Evolutionary conservation across 2,888 invertebrate genomes (phyloP), one percentile per base, ranked within the genome.

Genomic region (Blastobasis lacticolella): DNA sequence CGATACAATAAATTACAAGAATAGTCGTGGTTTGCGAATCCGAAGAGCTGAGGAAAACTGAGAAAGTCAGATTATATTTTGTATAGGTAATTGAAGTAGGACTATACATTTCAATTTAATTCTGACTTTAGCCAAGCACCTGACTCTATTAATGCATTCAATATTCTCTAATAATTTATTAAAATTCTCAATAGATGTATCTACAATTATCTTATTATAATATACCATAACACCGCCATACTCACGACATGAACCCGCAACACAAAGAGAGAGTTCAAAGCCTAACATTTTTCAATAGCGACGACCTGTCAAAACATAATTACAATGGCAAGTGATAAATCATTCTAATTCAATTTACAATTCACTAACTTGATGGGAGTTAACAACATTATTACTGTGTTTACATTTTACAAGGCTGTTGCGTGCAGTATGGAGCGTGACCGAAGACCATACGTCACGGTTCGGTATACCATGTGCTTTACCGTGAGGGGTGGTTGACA

Each of bases 381-480:
- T 46, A 37, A 49, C 49, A 46, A 49, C 45, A 6, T 48, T 48
- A 48, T 44, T 49, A 49, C 46, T 9, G 41, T 48, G 45, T 42
- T 36, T 23, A 48, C 7, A 8, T 9, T 70, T 79, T 75, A 75
- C 71, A 76, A 69, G 80, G 64, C 62, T 57, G 61, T 78, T 75
- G 77, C 78, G 78, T 81, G 73, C 75, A 60, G 69, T 79, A 78
- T 76, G 66, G 71, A 76, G 56, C 80, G 70, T 80, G 75, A 79
- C 76, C 65, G 58, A 62, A 52, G 61, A 57, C 63, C 67, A 49
- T 54, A 53, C 59, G 58, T 58, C 55, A 60, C 60, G 75, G 64
- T 67, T 59, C 49, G 57, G 54, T 66, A 46, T 51, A 46, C 46
- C 46, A 46, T 37, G 63, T 55, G 62, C 46, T 38, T 10, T 41